phyloP scores from a whole-genome alignment of 64 coral and sea anemone species.

The Dendronephthya gigantea region DNA sequence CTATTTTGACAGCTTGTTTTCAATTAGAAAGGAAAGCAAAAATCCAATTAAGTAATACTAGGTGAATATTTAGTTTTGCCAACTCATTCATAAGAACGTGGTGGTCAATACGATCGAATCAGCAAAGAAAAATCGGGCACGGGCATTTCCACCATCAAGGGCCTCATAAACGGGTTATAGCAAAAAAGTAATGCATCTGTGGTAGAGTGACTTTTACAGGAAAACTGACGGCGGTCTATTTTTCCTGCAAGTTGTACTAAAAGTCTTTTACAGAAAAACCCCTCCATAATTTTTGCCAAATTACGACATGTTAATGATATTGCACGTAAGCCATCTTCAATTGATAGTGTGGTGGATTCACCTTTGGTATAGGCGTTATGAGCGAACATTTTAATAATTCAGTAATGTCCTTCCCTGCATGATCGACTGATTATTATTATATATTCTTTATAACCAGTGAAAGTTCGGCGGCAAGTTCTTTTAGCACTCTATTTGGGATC shows the following conservation, averaged over 20 bases:
- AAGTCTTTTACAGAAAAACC: slow-evolving; percentile 2
- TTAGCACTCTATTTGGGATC: slow-evolving; percentile 24
- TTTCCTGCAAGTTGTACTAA: background rate
- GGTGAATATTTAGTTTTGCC: too few species aligned
- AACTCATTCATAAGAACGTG: too few species aligned
- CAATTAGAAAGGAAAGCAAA: background rate
- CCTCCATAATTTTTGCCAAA: slow-evolving; percentile 20
- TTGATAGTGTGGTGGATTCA: background rate
- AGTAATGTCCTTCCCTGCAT: background rate
- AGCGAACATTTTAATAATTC: background rate
- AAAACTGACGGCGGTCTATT: slow-evolving; percentile 12
- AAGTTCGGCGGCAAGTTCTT: slow-evolving; percentile 11
- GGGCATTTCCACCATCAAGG: too few species aligned
- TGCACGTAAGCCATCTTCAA: slow-evolving; percentile 13
- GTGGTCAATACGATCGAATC: too few species aligned
- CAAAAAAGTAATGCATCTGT: background rate
- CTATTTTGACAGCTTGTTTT: background rate
- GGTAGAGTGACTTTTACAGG: slow-evolving; percentile 12
- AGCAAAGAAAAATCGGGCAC: too few species aligned
- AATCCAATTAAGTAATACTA: background rate
- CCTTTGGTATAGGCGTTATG: background rate
- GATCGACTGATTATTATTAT: background rate
- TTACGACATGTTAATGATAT: slow-evolving; percentile 10
- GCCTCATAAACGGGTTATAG: too few species aligned
- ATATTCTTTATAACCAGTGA: slow-evolving; percentile 13